Conservation (phyloP, 2,113 vertebrate genomes). For the Mesocricetus auratus region DNA sequence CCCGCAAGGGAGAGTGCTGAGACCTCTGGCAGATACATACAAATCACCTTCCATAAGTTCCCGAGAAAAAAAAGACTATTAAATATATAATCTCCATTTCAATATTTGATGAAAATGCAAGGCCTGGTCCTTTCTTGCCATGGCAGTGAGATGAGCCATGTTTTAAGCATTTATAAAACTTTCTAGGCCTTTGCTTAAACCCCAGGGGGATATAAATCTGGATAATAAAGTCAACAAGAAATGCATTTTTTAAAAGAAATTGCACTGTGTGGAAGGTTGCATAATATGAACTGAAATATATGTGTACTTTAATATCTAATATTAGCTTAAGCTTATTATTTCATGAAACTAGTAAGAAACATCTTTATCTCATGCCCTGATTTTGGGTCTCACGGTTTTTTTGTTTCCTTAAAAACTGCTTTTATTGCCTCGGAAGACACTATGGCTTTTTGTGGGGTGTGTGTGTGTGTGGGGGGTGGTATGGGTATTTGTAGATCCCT, state of each 20-base stretch:
- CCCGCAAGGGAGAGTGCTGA: neutral
- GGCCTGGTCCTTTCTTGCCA: neutral
- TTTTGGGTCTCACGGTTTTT: neutral
- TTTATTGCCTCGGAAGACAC: neutral
- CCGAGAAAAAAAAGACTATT: neutral
- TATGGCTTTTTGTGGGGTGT: conserved; percentile 10
- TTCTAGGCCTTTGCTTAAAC: conserved; percentile 65
- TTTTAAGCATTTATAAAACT: conserved; percentile 67
- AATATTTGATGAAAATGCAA: conserved; percentile 69
- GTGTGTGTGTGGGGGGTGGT: neutral
- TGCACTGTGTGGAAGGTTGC: neutral
- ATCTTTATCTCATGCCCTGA: neutral
- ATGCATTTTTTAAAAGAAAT: conserved; percentile 66
- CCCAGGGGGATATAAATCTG: conserved; percentile 40
- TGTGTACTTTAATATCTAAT: neutral
- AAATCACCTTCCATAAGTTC: conserved; percentile 50
- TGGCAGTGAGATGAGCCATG: conserved; percentile 23
- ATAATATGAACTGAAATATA: conserved; percentile 26
- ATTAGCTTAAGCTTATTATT: conserved; percentile 52
- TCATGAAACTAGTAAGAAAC: conserved; percentile 51
- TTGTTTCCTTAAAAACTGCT: neutral
- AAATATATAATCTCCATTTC: conserved; percentile 58
- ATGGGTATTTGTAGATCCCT: conserved; percentile 14
- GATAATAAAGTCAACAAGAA: conserved; percentile 60
- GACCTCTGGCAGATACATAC: neutral